Percentiles rank a stretch among this genome's conserved stretches.
phyloP scores from a whole-genome alignment of 2,888 invertebrate species.

The Cheilosia scutellata region DNA sequence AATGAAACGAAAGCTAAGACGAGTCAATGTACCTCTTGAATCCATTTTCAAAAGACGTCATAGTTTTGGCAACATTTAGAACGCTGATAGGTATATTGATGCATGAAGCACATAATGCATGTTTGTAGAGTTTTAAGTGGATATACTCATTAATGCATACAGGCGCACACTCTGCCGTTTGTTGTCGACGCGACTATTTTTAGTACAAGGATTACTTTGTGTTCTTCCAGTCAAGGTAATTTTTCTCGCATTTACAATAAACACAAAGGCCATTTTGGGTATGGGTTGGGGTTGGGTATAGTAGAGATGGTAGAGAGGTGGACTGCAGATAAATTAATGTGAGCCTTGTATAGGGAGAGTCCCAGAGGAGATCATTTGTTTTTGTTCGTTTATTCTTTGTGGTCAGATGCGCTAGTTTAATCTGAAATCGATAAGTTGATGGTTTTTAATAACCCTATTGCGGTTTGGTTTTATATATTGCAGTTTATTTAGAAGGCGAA shows the following conservation, averaged over 20 bases:
- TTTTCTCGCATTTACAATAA: conserved; percentile 12
- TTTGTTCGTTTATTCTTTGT: not conserved
- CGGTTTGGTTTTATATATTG: too few relatives aligned
- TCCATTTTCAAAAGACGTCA: conserved; percentile 5
- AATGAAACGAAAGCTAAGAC: not conserved
- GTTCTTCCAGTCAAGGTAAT: conserved; percentile 28
- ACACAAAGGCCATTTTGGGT: conserved; percentile 32
- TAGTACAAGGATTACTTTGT: conserved; percentile 55
- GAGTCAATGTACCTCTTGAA: conserved; percentile 37
- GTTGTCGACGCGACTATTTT: conserved; percentile 27
- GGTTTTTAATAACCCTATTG: not conserved
- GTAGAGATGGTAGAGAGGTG: too few relatives aligned
- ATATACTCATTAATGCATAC: too few relatives aligned
- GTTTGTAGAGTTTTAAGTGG: not conserved
- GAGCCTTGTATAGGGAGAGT: conserved; percentile 29
- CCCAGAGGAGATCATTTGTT: conserved; percentile 12
- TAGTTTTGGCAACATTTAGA: conserved; percentile 30
- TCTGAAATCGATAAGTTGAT: conserved; percentile 33
- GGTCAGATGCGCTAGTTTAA: conserved; percentile 3
- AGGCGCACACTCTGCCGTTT: not conserved
- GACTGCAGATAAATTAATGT: conserved; percentile 46
- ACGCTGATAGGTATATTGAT: conserved; percentile 23
- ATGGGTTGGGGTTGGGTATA: not conserved
- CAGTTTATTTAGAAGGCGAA: too few relatives aligned
- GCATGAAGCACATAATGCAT: conserved; percentile 16